Conservation (phyloP, 2,113 vertebrate genomes). For the Bubo blakistoni region DNA sequence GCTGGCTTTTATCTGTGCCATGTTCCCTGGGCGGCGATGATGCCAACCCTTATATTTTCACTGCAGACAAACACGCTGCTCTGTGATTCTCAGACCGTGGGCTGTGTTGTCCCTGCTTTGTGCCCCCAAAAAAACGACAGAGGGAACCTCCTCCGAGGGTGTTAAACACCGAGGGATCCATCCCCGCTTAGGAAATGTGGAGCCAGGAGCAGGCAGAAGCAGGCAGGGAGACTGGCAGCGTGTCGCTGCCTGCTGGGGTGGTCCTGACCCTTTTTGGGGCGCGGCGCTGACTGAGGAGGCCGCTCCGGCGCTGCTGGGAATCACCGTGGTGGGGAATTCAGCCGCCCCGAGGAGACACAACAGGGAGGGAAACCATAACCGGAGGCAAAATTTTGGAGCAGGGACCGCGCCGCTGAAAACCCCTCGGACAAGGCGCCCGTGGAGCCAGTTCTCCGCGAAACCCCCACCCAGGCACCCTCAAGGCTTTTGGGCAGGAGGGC, state of each 20-base stretch:
- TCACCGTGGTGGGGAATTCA: background rate
- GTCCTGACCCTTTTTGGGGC: background rate
- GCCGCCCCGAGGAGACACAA: background rate
- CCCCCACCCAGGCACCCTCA: no score
- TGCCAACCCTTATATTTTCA: background rate
- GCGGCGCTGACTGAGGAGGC: background rate
- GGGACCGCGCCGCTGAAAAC: background rate
- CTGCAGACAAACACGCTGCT: no score
- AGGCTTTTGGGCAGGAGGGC: background rate
- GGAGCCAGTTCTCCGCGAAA: background rate
- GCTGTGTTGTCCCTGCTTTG: background rate
- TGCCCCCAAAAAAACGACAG: background rate
- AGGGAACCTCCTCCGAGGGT: background rate
- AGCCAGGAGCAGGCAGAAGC: background rate
- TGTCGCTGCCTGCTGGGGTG: background rate
- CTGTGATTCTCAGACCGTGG: background rate
- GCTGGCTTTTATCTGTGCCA: background rate
- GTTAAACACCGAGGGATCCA: background rate
- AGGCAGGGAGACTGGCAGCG: background rate
- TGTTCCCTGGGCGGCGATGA: background rate
- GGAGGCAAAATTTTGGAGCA: background rate
- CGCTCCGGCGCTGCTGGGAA: background rate
- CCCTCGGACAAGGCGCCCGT: background rate
- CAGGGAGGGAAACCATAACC: background rate
- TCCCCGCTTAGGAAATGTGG: fast-evolving